Percentiles rank a stretch among this genome's conserved stretches.
Conservation (phyloP, 2,888 invertebrate species). For the Hirtodrosophila cameraria region DNA sequence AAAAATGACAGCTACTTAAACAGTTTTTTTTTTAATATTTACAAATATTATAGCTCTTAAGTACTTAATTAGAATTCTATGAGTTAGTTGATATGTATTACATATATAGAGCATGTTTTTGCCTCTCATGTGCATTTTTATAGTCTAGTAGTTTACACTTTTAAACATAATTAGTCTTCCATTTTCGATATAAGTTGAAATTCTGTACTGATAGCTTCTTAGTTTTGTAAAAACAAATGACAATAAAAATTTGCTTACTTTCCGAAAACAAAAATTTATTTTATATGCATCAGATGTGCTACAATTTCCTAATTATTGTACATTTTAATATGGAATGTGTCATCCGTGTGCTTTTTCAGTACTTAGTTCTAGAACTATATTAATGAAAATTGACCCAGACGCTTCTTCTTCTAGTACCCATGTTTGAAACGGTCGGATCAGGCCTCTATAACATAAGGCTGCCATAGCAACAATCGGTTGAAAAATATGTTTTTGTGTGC, state of each 20-base stretch:
- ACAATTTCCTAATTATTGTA: too few species aligned
- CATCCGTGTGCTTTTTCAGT: too few species aligned
- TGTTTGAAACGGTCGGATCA: too few species aligned
- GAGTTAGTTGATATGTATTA: slow-evolving; percentile 31
- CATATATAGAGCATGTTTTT: slow-evolving; percentile 15
- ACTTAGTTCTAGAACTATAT: too few species aligned
- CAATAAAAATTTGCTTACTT: slow-evolving; percentile 63
- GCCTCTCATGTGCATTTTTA: slow-evolving; percentile 44
- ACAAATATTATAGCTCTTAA: slow-evolving; percentile 36
- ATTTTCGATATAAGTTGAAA: slow-evolving; percentile 53
- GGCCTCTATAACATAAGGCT: too few species aligned
- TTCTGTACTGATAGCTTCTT: slow-evolving; percentile 74
- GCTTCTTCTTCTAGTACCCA: too few species aligned
- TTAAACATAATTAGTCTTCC: slow-evolving; percentile 63
- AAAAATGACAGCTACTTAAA: slow-evolving; percentile 61
- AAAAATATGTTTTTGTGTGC: too few species aligned
- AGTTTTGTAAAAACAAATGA: slow-evolving; percentile 48
- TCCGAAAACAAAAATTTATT: slow-evolving; percentile 6
- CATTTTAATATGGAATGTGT: too few species aligned
- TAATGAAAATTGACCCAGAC: too few species aligned
- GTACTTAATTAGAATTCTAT: slow-evolving; percentile 66
- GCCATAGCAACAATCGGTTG: too few species aligned
- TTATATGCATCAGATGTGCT: too few species aligned
- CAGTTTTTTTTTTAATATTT: slow-evolving; percentile 57
- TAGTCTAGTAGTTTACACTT: slow-evolving; percentile 36